Conservation (phyloP, 1,140 invertebrate genomes). For the Drosophila insularis region DNA sequence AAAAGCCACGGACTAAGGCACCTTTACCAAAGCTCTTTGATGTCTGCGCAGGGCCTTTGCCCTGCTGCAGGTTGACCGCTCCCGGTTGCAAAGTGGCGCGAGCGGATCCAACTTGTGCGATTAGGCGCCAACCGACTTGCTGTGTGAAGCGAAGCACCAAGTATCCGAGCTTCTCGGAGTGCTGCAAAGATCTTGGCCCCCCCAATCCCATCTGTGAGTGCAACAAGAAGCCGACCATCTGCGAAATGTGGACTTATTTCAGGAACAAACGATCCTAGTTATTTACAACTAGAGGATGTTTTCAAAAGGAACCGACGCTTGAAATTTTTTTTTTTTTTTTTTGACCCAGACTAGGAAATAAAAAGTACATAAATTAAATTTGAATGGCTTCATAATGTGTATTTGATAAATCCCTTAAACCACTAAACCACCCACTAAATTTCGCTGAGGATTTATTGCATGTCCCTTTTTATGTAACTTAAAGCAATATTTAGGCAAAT, state of each 20-base stretch:
- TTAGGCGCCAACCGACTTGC: slow-evolving; percentile 1
- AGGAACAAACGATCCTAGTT: slow-evolving; percentile 2
- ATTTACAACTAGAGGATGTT: neutral
- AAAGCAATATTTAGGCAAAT: too few species aligned
- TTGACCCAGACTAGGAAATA: neutral
- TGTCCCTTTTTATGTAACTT: too few species aligned
- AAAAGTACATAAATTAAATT: neutral
- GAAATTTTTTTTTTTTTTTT: neutral
- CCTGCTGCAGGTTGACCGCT: slow-evolving; percentile 29
- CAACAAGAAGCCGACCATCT: slow-evolving; percentile 11
- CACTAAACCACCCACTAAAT: too few species aligned
- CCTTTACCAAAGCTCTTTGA: slow-evolving; percentile 15
- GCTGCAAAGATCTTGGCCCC: slow-evolving; percentile 13
- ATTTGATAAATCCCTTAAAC: too few species aligned
- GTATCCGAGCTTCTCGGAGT: slow-evolving; percentile 53
- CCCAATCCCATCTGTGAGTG: slow-evolving; percentile 36
- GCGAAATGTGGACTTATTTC: slow-evolving; percentile 37
- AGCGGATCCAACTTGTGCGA: neutral
- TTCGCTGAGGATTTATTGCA: too few species aligned
- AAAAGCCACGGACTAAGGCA: neutral
- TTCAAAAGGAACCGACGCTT: neutral
- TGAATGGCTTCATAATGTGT: too few species aligned
- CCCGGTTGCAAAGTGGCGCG: slow-evolving; percentile 1
- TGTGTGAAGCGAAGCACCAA: slow-evolving; percentile 36
- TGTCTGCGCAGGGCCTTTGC: neutral